Conservation (phyloP, 2,797 vertebrate species). For the Sebastes melanostomus region DNA sequence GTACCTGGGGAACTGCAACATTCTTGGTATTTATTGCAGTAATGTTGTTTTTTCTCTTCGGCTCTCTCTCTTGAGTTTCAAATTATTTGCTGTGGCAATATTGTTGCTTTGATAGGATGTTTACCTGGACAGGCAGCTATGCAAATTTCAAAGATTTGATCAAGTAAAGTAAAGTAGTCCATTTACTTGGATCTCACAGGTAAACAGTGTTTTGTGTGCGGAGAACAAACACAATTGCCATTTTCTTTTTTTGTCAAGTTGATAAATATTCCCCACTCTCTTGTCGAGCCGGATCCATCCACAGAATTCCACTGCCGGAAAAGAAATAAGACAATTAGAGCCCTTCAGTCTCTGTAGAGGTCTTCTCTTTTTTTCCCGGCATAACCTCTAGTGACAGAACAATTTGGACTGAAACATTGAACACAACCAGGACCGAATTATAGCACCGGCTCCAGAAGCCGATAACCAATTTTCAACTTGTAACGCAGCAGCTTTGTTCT, state of each 20-base stretch:
- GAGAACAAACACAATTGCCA: conserved; percentile 11
- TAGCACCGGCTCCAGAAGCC: conserved; percentile 61
- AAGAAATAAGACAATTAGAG: conserved; percentile 68
- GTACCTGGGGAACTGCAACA: neutral
- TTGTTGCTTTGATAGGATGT: neutral
- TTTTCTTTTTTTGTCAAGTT: conserved; percentile 20
- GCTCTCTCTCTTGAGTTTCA: neutral
- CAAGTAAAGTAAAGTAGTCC: neutral
- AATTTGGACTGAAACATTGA: conserved; percentile 74
- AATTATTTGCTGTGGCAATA: neutral
- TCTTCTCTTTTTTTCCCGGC: neutral
- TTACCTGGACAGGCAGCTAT: neutral
- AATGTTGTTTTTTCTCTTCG: neutral
- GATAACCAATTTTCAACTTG: conserved; percentile 75
- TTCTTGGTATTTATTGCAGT: neutral
- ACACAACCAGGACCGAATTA: conserved; percentile 72
- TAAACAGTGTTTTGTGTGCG: conserved; percentile 19
- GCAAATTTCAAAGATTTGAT: conserved; percentile 15
- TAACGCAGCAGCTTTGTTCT: conserved; percentile 63
- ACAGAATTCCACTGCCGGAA: conserved; percentile 19
- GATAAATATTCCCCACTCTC: conserved; percentile 41
- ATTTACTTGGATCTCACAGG: conserved; percentile 28
- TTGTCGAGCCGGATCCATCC: conserved; percentile 11
- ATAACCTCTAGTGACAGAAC: conserved; percentile 73
- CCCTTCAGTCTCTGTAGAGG: conserved; percentile 36